Conservation (phyloP, 2,888 invertebrate species). For the Conistra vaccinii region DNA sequence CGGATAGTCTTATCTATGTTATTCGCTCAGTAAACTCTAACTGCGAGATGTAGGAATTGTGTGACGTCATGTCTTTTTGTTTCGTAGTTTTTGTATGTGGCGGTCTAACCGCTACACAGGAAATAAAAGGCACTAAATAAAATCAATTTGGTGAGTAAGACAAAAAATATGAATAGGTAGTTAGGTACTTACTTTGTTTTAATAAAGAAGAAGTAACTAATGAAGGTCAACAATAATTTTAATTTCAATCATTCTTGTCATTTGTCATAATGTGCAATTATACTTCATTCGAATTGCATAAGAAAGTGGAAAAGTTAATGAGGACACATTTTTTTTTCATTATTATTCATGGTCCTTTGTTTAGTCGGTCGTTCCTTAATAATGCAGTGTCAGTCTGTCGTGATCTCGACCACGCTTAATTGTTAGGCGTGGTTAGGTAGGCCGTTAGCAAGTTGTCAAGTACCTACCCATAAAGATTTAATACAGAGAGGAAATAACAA, state of each 20-base stretch:
- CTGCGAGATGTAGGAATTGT: no score
- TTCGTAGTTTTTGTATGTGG: no score
- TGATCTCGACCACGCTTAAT: background rate
- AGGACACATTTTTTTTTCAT: background rate
- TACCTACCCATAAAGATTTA: background rate
- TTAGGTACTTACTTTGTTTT: background rate
- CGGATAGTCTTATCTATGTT: no score
- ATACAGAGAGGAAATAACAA: background rate
- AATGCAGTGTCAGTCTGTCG: background rate
- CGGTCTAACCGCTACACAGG: no score
- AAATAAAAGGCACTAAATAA: no score
- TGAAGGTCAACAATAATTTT: conserved; percentile 1
- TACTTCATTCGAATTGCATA: conserved; percentile 42
- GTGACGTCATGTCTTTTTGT: no score
- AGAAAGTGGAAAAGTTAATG: conserved; percentile 19
- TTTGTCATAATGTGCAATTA: conserved; percentile 21
- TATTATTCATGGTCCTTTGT: conserved; percentile 11
- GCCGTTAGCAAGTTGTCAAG: background rate
- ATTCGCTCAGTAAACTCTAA: no score
- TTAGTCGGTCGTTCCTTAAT: background rate
- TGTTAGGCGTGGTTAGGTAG: background rate
- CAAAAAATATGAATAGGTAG: background rate
- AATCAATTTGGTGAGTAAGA: background rate
- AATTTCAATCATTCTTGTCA: conserved; percentile 8
- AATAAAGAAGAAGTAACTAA: background rate